Evolutionary conservation across 2,797 vertebrate species (phyloP).

Genomic region (Anomalospiza imberbis): DNA sequence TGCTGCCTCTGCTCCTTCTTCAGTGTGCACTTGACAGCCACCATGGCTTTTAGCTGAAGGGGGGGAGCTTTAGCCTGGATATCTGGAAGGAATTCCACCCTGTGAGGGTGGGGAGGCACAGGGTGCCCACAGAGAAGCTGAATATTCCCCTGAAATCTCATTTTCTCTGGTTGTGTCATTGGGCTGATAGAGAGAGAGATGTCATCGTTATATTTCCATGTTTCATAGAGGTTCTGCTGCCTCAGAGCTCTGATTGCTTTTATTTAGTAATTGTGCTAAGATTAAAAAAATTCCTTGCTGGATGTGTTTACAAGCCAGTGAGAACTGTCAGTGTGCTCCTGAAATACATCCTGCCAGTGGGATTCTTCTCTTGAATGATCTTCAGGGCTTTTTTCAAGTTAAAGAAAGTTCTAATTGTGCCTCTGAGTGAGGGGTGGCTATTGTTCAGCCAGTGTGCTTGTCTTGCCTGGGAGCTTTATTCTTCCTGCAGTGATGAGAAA

Average conservation of each 20-base stretch:
- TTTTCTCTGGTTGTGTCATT: not conserved
- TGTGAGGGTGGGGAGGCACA: not conserved
- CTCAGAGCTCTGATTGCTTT: not conserved
- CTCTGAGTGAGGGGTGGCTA: not conserved
- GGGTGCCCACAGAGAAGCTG: not conserved
- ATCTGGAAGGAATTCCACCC: not conserved
- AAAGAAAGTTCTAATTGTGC: not conserved
- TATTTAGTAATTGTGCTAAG: slow-evolving; percentile 15
- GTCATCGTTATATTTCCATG: not conserved
- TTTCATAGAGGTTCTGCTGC: not conserved
- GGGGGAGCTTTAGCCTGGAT: not conserved
- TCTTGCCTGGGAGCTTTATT: not conserved
- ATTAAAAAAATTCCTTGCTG: not conserved
- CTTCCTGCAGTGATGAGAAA: not conserved
- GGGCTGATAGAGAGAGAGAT: not conserved
- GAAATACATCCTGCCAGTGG: not conserved
- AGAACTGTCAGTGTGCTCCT: not conserved
- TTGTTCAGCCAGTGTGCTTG: not conserved
- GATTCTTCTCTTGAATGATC: not conserved
- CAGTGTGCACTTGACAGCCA: not conserved
- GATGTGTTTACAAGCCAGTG: not conserved
- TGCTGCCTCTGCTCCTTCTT: not conserved
- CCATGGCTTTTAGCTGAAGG: not conserved
- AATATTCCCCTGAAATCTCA: not conserved
- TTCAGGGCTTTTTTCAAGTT: not conserved